These are phyloP conservation scores for Poecile atricapillus DNA, from an alignment of 2,113 vertebrate genomes.

Conservation along the genomic window DNA sequence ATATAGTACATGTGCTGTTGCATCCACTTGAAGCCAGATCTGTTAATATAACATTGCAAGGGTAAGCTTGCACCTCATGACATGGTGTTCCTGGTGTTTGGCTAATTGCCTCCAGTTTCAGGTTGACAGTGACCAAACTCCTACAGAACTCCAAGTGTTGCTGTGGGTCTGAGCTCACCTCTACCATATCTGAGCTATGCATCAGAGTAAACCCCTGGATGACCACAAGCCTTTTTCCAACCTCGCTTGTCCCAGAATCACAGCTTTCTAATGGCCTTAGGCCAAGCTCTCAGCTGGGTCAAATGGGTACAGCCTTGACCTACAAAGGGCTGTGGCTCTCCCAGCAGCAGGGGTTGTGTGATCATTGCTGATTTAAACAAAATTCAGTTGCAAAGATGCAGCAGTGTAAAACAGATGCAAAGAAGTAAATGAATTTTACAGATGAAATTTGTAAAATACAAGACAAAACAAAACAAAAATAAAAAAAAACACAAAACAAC, in stretches of 20 bases:
- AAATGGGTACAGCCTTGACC: neutral
- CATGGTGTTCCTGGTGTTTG: accelerated
- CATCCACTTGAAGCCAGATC: neutral
- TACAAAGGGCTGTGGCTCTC: neutral
- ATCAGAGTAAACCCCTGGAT: neutral
- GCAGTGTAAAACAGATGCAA: neutral
- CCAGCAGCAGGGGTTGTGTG: neutral
- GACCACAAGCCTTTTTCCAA: neutral
- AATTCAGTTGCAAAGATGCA: neutral
- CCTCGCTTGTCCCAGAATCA: neutral
- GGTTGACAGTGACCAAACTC: neutral
- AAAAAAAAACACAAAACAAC: too few relatives aligned
- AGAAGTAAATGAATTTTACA: neutral
- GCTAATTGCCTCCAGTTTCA: neutral
- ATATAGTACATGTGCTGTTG: neutral
- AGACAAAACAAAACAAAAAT: neutral
- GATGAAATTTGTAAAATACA: neutral
- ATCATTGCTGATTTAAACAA: neutral
- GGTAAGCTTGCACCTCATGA: neutral
- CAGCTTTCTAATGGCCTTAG: neutral
- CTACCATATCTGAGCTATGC: neutral
- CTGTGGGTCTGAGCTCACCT: neutral
- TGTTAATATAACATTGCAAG: too few relatives aligned
- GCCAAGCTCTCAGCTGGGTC: neutral
- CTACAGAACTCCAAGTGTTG: neutral